Percentiles rank a stretch among this genome's conserved stretches.
Conservation (phyloP, 1,140 invertebrate genomes). For the Drosophila sucinea region DNA sequence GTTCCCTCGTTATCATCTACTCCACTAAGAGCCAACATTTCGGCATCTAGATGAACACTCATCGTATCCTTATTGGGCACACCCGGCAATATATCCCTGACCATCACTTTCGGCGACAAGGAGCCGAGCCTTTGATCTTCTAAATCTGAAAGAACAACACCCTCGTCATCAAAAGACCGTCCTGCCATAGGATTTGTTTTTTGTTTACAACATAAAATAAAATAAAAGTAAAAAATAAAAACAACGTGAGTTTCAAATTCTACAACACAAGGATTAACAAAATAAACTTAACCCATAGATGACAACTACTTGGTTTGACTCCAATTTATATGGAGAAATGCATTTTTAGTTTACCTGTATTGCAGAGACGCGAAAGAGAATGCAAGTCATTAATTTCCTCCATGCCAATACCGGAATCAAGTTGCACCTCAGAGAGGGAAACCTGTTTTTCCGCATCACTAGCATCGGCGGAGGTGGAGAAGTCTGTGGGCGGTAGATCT, state of each 20-base stretch:
- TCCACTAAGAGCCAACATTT: slow-evolving; percentile 34
- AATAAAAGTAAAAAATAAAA: slow-evolving; percentile 48
- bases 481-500: slow-evolving; percentile 15
- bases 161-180: slow-evolving; percentile 72
- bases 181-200: slow-evolving; percentile 47
- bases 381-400: slow-evolving; percentile 30
- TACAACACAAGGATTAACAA: slow-evolving; percentile 61
- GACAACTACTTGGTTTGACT: slow-evolving; percentile 25
- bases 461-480: neutral
- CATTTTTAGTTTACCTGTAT: slow-evolving; percentile 58
- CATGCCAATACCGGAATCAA: slow-evolving; percentile 60
- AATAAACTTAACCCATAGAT: slow-evolving; percentile 56
- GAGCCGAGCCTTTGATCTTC: slow-evolving; percentile 51
- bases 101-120: slow-evolving; percentile 52
- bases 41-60: slow-evolving; percentile 42
- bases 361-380: neutral
- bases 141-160: slow-evolving; percentile 74
- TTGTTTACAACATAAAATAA: slow-evolving; percentile 46
- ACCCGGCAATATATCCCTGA: slow-evolving; percentile 50
- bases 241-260: slow-evolving; percentile 53
- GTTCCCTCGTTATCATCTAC: neutral
- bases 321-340: slow-evolving; percentile 1
- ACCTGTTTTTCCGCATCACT: slow-evolving; percentile 8
- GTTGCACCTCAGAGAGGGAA: slow-evolving; percentile 10
- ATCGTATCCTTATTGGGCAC: slow-evolving; percentile 48